Base-by-base conservation (phyloP, 2,797 vertebrate genomes). In the Erpetoichthys calabaricus region DNA sequence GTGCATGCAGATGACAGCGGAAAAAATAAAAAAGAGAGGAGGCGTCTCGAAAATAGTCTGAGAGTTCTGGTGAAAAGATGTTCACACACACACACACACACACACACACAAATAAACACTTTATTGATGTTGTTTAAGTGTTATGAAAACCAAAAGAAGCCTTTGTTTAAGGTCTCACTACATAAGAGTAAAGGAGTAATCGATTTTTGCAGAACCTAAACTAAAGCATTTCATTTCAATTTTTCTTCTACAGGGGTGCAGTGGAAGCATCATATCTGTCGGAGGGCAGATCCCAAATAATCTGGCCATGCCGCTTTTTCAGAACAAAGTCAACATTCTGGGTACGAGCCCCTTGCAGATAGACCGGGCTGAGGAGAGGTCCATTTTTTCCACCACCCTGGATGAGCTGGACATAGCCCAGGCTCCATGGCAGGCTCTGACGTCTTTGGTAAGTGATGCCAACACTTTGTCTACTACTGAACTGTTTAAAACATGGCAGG, bases 211-310 rank as follows among this genome's bases (percentile, higher is more conserved):
- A 25, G n/a, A 49, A 49, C 47, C 7, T 49, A 49, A 49, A 49
- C 47, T 5, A 49, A 49, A 49, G 4, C 7, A 7, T n/a, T 49
- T 49, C 46, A 5, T 47, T 47, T 47, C 2, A 6, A 47, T 6
- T 25, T 25, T 25, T 25, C 25, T 64, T 56, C 64, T 56, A 10
- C 71, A 98, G 93, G 82, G 77, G 2, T 95, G 91, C 64, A 78
- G 72, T 41, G 92, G 94, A 53, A 91, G 86, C 76, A 93, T 98
- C 51, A 87, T 98, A 64, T 98, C 94, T 6, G 94, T 97, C 0
- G 94, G 94, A 1, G 94, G 94, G 7, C 94, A 97, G 79, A 95
- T 97, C 68, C 92, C 92, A 56, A 97, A 96, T 73, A 98, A 94
- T 72, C 65, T 97, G 73, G 92, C 94, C 0, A 70, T 89, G n/a